Conservation (phyloP, 2,113 vertebrate species). For the Pangasianodon hypophthalmus region DNA sequence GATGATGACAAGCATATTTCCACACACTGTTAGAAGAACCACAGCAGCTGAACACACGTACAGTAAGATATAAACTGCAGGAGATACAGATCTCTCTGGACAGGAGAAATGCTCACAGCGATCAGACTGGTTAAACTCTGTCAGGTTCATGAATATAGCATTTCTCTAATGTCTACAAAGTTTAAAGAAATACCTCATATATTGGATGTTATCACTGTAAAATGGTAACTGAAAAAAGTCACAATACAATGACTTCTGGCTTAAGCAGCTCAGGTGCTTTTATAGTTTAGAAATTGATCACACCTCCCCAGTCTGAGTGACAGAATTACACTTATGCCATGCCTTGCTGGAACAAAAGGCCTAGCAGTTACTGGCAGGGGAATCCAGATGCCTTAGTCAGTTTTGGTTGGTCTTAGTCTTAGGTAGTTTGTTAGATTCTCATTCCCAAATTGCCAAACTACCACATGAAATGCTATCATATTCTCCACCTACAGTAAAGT, state of each 20-base stretch:
- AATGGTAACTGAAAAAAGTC: background rate
- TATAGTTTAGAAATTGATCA: background rate
- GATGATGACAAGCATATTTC: constrained; percentile 50
- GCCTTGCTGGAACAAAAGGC: too few relatives aligned
- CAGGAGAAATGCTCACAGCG: background rate
- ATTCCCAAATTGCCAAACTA: too few relatives aligned
- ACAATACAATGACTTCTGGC: constrained; percentile 27
- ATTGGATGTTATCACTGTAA: too few relatives aligned
- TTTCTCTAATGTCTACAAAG: too few relatives aligned
- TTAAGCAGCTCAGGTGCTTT: background rate
- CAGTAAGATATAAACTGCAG: constrained; percentile 29
- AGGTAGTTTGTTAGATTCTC: too few relatives aligned
- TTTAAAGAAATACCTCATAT: background rate
- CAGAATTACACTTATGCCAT: background rate
- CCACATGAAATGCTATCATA: too few relatives aligned
- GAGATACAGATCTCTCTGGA: constrained; percentile 13
- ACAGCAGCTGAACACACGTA: constrained; percentile 57
- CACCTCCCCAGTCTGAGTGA: background rate
- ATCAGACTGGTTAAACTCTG: background rate
- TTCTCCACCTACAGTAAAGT: too few relatives aligned
- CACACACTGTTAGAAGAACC: constrained; percentile 64
- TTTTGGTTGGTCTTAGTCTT: too few relatives aligned
- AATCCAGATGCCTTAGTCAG: too few relatives aligned
- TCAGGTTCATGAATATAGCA: background rate
- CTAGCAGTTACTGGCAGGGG: too few relatives aligned